Percentiles rank a stretch among this genome's conserved stretches.
These are phyloP conservation scores for Drosophila hamatofila DNA, from an alignment of 2,888 invertebrate genomes.

Conservation along the genomic window DNA sequence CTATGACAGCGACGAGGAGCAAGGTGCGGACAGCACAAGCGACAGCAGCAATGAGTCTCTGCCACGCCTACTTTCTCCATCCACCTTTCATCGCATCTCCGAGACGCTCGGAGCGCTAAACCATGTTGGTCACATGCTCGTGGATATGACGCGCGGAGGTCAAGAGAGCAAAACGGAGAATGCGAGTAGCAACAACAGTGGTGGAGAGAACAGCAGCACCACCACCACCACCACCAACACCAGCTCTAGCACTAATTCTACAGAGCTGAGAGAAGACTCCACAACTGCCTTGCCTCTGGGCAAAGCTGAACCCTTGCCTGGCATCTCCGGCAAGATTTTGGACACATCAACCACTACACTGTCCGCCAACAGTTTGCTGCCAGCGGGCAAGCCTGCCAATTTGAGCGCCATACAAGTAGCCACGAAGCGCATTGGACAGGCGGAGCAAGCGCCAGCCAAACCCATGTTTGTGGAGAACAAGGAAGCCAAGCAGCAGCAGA, in stretches of 20 bases:
- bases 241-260: slow-evolving; percentile 1
- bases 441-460: slow-evolving; percentile 46
- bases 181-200: slow-evolving; percentile 4
- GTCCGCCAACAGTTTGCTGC: slow-evolving; percentile 66
- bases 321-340: slow-evolving; percentile 65
- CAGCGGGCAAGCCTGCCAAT: slow-evolving; percentile 65
- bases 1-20: slow-evolving; percentile 78
- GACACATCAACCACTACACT: slow-evolving; percentile 53
- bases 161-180: slow-evolving; percentile 69
- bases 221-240: not conserved
- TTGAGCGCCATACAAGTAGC: slow-evolving; percentile 62
- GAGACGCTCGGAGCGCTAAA: slow-evolving; percentile 92
- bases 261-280: slow-evolving; percentile 27
- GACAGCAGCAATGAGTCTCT: slow-evolving; percentile 80
- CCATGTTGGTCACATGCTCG: slow-evolving; percentile 93
- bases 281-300: slow-evolving; percentile 13
- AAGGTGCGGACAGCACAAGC: slow-evolving; percentile 60
- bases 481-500: slow-evolving; percentile 81
- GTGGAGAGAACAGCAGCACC: slow-evolving; percentile 1
- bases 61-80: slow-evolving; percentile 87
- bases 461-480: slow-evolving; percentile 83
- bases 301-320: slow-evolving; percentile 40
- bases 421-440: slow-evolving; percentile 72
- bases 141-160: slow-evolving; percentile 90
- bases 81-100: slow-evolving; percentile 88